Conservation (phyloP, 1,140 invertebrate species). For the Drosophila leontia region DNA sequence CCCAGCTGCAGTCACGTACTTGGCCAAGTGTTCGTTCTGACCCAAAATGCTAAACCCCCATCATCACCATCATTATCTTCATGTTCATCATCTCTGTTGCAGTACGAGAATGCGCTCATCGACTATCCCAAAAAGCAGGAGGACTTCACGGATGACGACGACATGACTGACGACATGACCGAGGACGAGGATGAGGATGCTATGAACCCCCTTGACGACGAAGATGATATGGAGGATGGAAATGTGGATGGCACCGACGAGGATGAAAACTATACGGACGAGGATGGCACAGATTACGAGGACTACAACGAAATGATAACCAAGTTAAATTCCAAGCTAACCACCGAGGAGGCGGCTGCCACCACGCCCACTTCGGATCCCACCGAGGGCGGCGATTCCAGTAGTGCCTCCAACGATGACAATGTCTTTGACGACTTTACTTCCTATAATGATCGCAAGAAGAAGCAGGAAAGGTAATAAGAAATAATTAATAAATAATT, state of each 20-base stretch:
- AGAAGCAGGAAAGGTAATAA: conserved; percentile 57
- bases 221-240: conserved; percentile 30
- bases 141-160: conserved; percentile 36
- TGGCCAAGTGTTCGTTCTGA: conserved; percentile 54
- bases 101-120: conserved; percentile 68
- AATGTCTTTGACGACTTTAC: conserved; percentile 77
- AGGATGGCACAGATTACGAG: conserved; percentile 28
- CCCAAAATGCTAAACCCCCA: conserved; percentile 49
- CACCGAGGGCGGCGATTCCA: conserved; percentile 4
- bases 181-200: conserved; percentile 51
- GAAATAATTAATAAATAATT: background rate
- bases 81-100: conserved; percentile 30
- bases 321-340: conserved; percentile 4
- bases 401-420: conserved; percentile 55
- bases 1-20: conserved; percentile 67
- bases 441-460: conserved; percentile 67
- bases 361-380: conserved; percentile 15
- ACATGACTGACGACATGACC: conserved; percentile 23
- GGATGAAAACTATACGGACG: conserved; percentile 2
- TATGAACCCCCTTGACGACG: conserved; percentile 5
- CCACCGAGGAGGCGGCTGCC: background rate
- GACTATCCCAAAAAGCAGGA: conserved; percentile 65
- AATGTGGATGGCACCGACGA: conserved; percentile 10
- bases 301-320: conserved; percentile 53
- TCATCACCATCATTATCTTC: background rate